A percentile compares a stretch with the other conserved stretches of the same genome.
phyloP scores from a whole-genome alignment of 2,797 vertebrate species.

The Micrastur ruficollis region DNA sequence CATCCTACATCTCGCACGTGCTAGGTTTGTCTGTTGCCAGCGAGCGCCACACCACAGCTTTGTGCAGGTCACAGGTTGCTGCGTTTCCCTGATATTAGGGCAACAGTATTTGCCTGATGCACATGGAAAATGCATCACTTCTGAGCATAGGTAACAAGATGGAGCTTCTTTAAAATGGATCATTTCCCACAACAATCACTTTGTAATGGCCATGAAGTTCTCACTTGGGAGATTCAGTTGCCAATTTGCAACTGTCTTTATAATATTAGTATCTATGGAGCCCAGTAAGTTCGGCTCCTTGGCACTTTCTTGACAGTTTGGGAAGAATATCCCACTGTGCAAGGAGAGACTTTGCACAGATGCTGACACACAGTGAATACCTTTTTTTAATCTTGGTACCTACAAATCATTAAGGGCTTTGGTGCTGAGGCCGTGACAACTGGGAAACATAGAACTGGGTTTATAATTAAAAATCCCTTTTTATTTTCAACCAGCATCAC shows the following conservation, averaged over 20 bases:
- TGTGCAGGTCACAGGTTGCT: neutral
- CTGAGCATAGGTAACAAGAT: neutral
- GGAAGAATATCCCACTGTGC: neutral
- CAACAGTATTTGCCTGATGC: neutral
- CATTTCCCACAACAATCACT: neutral
- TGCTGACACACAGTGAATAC: neutral
- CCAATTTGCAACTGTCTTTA: neutral
- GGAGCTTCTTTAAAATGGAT: neutral
- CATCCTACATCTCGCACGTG: fast-evolving
- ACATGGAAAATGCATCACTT: neutral
- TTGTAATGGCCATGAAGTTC: neutral
- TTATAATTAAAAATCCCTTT: neutral
- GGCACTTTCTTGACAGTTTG: neutral
- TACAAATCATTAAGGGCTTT: neutral
- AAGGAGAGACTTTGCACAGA: neutral
- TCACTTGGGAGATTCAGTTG: neutral
- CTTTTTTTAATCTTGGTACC: neutral
- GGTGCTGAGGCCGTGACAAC: neutral
- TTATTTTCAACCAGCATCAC: neutral
- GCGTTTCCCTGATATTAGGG: neutral
- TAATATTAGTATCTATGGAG: neutral
- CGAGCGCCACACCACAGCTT: neutral
- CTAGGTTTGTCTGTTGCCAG: neutral
- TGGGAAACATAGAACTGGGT: neutral
- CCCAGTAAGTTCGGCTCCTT: neutral